Percentiles rank a stretch among this genome's conserved stretches.
phyloP scores from a whole-genome alignment of 1,140 invertebrate species.

The Dreissena rostriformis region DNA sequence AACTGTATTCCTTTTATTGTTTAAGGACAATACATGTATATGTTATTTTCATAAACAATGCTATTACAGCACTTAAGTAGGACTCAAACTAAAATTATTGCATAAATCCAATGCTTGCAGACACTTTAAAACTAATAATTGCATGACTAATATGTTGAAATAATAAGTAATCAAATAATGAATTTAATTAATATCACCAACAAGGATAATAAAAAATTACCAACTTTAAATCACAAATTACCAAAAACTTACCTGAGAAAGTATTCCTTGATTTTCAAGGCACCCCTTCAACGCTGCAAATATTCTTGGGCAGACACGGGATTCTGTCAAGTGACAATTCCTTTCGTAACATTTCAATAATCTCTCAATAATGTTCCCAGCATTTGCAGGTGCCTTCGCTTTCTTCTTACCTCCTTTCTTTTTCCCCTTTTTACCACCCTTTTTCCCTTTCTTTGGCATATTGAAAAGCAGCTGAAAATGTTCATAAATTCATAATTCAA shows the following conservation, averaged over 20 bases:
- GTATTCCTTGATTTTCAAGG: conserved; percentile 69
- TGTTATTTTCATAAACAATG: no score
- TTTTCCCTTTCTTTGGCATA: conserved; percentile 70
- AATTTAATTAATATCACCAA: background rate
- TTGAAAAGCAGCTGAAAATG: background rate
- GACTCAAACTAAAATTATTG: background rate
- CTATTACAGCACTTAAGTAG: background rate
- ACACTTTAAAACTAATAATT: background rate
- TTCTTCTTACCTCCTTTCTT: conserved; percentile 64
- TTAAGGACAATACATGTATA: background rate
- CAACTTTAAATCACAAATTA: background rate
- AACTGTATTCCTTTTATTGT: no score
- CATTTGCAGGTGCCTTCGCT: conserved; percentile 61
- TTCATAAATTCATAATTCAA: background rate
- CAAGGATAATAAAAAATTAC: background rate
- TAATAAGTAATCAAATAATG: background rate
- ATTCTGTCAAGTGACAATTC: conserved; percentile 71
- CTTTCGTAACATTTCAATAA: conserved; percentile 74
- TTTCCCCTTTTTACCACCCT: conserved; percentile 51
- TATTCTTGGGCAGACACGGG: conserved; percentile 68
- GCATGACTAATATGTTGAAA: background rate
- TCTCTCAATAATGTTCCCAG: conserved; percentile 68
- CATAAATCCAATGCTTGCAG: background rate
- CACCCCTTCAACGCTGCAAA: conserved; percentile 67
- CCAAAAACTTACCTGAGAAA: conserved; percentile 65